Evolutionary conservation across 2,113 vertebrate species (phyloP).

Genomic region (Crotalus helleri): DNA sequence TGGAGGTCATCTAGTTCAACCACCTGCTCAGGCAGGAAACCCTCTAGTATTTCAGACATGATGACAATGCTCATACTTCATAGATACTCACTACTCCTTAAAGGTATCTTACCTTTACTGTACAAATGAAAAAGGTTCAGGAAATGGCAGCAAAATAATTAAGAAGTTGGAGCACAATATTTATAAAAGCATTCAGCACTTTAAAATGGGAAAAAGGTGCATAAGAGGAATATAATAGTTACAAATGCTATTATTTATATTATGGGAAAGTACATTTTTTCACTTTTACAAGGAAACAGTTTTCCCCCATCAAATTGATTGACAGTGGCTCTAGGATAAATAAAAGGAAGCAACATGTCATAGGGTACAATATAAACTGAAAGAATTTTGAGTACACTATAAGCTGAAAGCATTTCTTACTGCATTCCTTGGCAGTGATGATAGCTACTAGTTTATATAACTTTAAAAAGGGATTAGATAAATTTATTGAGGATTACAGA

Average conservation of each 20-base stretch:
- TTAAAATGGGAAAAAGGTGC: background rate
- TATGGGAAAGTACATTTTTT: background rate
- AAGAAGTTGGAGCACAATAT: background rate
- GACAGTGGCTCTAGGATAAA: background rate
- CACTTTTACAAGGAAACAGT: background rate
- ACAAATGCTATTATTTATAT: background rate
- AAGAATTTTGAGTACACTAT: background rate
- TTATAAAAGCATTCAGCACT: background rate
- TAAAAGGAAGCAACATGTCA: background rate
- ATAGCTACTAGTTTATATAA: background rate
- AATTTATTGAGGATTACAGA: background rate
- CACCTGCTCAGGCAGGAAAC: no score
- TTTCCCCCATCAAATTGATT: background rate
- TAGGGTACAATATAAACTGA: background rate
- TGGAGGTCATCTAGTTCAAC: no score
- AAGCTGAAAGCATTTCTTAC: background rate
- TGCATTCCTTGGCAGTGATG: background rate
- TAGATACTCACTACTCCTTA: background rate
- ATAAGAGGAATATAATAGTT: background rate
- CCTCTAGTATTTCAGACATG: no score
- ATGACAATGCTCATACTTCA: background rate
- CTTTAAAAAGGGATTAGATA: background rate
- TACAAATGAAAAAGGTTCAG: background rate
- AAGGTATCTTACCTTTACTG: background rate
- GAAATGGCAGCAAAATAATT: background rate